phyloP scores from a whole-genome alignment of 2,888 invertebrate species.

The Ormyrus nitidulus region DNA sequence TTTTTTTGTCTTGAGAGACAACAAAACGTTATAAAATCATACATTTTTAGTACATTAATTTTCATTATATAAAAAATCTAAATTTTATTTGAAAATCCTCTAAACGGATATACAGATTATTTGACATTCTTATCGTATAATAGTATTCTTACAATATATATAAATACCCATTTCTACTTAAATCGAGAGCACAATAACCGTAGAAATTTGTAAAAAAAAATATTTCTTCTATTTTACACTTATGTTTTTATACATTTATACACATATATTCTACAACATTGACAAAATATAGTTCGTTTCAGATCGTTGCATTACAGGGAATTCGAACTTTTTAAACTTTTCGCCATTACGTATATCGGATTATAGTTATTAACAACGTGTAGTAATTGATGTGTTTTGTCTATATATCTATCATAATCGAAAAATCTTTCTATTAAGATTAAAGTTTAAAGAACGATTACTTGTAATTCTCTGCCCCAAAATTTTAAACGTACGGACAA shows the following conservation, averaged over 20 bases:
- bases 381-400: background rate
- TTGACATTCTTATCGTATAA: background rate
- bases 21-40: background rate
- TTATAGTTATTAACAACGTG: background rate
- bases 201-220: constrained; percentile 51
- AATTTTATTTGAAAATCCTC: constrained; percentile 14
- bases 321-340: constrained; percentile 6
- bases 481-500: background rate
- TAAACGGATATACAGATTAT: constrained; percentile 10
- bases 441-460: no score
- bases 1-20: constrained; percentile 18
- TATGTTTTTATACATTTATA: constrained; percentile 34
- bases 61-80: constrained; percentile 24
- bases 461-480: no score
- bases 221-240: constrained; percentile 28
- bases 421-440: no score
- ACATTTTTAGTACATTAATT: constrained; percentile 14
- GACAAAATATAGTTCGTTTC: constrained; percentile 33
- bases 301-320: constrained; percentile 29
- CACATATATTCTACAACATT: constrained; percentile 27
- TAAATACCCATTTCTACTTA: constrained; percentile 16
- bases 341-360: background rate
- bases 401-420: no score
- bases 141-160: background rate
- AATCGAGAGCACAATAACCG: constrained; percentile 30